Evolutionary conservation across 2,888 invertebrate species (phyloP).

Genomic region (Thymelicus lineola): DNA sequence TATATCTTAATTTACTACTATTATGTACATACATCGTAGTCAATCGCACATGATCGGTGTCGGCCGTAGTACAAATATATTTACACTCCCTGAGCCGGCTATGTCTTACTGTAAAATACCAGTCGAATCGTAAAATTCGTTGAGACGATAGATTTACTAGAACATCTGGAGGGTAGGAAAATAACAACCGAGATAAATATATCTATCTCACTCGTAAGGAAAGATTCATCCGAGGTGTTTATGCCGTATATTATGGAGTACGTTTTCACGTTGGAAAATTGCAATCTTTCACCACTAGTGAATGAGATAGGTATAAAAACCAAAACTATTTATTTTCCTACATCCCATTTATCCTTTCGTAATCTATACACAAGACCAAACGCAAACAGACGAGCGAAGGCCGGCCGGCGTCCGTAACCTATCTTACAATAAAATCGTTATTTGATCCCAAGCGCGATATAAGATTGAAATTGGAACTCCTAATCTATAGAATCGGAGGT

Average conservation of each 20-base stretch:
- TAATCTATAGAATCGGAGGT: conserved; percentile 20
- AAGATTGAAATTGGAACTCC: conserved; percentile 59
- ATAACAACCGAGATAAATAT: not conserved
- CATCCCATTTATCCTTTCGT: not conserved
- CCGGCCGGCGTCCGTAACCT: conserved; percentile 44
- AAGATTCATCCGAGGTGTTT: too few relatives aligned
- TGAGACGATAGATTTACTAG: conserved; percentile 39
- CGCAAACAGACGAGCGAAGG: conserved; percentile 10
- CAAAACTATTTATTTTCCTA: not conserved
- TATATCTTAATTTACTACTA: conserved; percentile 30
- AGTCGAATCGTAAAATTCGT: conserved; percentile 70
- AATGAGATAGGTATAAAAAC: not conserved
- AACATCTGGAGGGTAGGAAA: not conserved
- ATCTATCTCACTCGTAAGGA: not conserved
- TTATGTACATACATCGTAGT: conserved; percentile 36
- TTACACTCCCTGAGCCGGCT: conserved; percentile 61
- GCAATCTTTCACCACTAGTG: too few relatives aligned
- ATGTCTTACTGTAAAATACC: conserved; percentile 58
- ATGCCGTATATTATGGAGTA: too few relatives aligned
- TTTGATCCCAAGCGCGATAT: conserved; percentile 84
- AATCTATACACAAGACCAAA: conserved; percentile 13
- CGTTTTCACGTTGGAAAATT: too few relatives aligned
- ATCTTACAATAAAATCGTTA: conserved; percentile 66
- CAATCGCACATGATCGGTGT: conserved; percentile 18
- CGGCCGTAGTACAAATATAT: conserved; percentile 33